A percentile compares a stretch with the other conserved stretches of the same genome.
phyloP scores from a whole-genome alignment of 2,888 invertebrate species.

The Ryuthela nishihirai region DNA sequence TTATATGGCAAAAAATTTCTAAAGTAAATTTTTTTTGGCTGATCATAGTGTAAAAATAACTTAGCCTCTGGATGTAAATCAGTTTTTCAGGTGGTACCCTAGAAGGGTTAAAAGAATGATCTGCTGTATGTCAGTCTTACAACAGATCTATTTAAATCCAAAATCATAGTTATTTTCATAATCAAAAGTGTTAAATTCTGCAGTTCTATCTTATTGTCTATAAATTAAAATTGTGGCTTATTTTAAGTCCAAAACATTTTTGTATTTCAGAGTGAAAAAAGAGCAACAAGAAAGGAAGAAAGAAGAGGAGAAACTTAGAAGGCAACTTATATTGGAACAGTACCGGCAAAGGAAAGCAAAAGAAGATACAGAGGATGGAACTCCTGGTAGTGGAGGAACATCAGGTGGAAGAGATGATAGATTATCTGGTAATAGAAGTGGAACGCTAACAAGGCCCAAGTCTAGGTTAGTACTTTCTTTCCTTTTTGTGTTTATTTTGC shows the following conservation, averaged over 20 bases:
- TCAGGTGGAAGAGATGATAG: conserved; percentile 19
- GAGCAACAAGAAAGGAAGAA: conserved; percentile 63
- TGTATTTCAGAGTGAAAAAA: conserved; percentile 59
- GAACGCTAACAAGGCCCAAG: conserved; percentile 41
- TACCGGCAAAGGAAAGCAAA: conserved; percentile 90
- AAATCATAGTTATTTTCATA: no score
- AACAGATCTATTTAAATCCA: no score
- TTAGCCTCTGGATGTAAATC: no score
- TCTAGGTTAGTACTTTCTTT: conserved; percentile 37
- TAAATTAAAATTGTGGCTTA: neutral
- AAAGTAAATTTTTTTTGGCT: no score
- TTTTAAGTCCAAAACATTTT: conserved; percentile 10
- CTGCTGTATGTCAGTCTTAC: no score
- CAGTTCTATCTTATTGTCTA: neutral
- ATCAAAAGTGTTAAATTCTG: no score
- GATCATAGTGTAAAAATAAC: no score
- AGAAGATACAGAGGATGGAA: conserved; percentile 66
- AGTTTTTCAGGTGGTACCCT: no score
- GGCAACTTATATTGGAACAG: conserved; percentile 84
- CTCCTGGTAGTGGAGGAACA: conserved; percentile 25
- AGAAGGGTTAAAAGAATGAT: no score
- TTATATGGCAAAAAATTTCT: no score
- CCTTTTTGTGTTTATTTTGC: no score
- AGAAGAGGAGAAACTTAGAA: conserved; percentile 80
- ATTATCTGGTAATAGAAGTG: conserved; percentile 20